phyloP scores from a whole-genome alignment of 2,113 vertebrate genomes.

The Anoura caudifer region DNA sequence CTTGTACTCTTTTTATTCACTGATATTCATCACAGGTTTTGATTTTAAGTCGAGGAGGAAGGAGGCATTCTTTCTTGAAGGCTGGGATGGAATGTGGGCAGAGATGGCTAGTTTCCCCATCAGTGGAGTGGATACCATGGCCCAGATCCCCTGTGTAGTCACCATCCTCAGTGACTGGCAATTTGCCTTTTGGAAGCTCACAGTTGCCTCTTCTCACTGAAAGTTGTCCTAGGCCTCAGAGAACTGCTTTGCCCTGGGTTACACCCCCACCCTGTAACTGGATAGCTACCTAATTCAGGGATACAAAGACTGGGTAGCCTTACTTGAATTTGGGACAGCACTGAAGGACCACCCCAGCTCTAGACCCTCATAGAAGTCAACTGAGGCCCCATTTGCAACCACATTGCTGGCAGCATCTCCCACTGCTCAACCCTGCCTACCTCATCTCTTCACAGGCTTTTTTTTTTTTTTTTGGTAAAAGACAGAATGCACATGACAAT shows the following conservation, averaged over 20 bases:
- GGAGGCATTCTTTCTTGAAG: not conserved
- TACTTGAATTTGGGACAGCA: not conserved
- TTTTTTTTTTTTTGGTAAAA: not conserved
- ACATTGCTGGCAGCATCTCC: not conserved
- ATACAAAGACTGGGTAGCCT: not conserved
- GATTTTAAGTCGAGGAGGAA: not conserved
- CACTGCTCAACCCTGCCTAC: not conserved
- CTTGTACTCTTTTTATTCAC: not conserved
- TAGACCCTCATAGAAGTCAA: not conserved
- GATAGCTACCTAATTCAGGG: not conserved
- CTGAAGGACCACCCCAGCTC: not conserved
- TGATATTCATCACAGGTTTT: not conserved
- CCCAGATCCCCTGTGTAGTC: not conserved
- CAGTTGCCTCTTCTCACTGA: not conserved
- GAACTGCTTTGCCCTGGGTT: not conserved
- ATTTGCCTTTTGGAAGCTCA: not conserved
- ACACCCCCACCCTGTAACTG: fast-evolving
- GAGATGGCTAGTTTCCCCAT: not conserved
- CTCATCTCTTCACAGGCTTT: not conserved
- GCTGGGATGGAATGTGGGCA: not conserved
- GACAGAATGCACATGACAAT: not conserved
- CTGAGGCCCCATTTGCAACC: not conserved
- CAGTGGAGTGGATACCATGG: not conserved
- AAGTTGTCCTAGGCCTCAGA: not conserved
- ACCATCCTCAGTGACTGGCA: not conserved